Evolutionary conservation across 2,797 vertebrate species (phyloP), one percentile per base, ranked within the genome.

Genomic region (Hozukius guyotensis): DNA sequence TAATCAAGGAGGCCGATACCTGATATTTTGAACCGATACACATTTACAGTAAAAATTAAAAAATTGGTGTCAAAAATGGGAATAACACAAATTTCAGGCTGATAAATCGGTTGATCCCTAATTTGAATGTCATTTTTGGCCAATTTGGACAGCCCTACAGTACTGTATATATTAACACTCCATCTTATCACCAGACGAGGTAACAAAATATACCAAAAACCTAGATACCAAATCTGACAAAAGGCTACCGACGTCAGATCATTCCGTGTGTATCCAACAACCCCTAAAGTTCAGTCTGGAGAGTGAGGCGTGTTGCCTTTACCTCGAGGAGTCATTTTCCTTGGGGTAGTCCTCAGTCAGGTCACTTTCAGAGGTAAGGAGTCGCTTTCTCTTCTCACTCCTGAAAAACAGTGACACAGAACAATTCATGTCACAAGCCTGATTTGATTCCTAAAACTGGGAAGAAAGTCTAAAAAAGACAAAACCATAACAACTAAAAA

Each of bases 251-350:
- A 22, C n/a, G 11, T 59, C 36, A 65, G 67, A 22, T 74, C 27
- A 31, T 10, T 60, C 3, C 9, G 5, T 64, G 62, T 32, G 20
- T 53, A 42, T 10, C 24, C 34, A 70, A 52, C 18, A 34, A 61
- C 2, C 2, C 38, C 13, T n/a, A 27, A 13, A 56, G 38, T 16
- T 55, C 4, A 65, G 14, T 18, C 3, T 18, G 8, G 12, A 11
- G 34, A 60, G 31, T 10, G 29, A 56, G 2, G 24, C 2, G 1
- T 60, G 25, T 25, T 14, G 24, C 42, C 22, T 61, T 90, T 94
- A 99, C 98, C 97, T 98, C 5, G 98, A 98, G 6, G 98, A 98
- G 94, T 99, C 98, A 66, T 99, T 99, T 94, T 99, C 98, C 93
- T 99, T 99, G 78, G 98, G 98, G 89, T 99, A 99, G 92, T 99